phyloP scores from a whole-genome alignment of 2,797 vertebrate genomes.

The Scleropages formosus region DNA sequence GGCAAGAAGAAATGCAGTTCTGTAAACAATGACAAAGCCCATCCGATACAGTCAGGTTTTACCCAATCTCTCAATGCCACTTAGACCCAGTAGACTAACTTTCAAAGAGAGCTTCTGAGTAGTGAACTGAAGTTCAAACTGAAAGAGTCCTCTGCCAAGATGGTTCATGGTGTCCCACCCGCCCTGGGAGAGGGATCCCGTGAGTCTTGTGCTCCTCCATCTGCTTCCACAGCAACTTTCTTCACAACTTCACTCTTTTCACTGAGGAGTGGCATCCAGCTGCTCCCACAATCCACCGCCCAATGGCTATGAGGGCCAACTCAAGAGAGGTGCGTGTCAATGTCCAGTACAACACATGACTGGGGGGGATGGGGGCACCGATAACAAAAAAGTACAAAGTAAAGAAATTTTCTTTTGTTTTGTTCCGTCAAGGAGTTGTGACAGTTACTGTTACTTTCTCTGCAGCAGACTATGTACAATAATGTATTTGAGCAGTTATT shows the following conservation, averaged over 20 bases:
- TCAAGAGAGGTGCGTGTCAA: slow-evolving; percentile 10
- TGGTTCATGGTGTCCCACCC: neutral
- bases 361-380: slow-evolving; percentile 40
- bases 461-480: slow-evolving; percentile 84
- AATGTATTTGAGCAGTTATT: slow-evolving; percentile 80
- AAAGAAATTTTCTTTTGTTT: slow-evolving; percentile 69
- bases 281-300: slow-evolving; percentile 17
- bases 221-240: slow-evolving; percentile 16
- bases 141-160: neutral
- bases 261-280: slow-evolving; percentile 34
- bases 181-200: neutral
- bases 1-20: neutral
- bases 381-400: slow-evolving; percentile 51
- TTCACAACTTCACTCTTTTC: slow-evolving; percentile 41
- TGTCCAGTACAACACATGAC: slow-evolving; percentile 59
- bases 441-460: slow-evolving; percentile 56
- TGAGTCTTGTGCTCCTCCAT: slow-evolving; percentile 1
- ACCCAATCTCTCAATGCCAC: neutral
- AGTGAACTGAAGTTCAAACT: neutral
- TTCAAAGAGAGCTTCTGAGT: neutral
- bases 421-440: slow-evolving; percentile 62
- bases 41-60: neutral
- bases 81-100: slow-evolving; percentile 14
- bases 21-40: neutral
- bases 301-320: neutral